Base-by-base conservation (phyloP, 1,140 invertebrate species). In the Papilio glaucus region DNA sequence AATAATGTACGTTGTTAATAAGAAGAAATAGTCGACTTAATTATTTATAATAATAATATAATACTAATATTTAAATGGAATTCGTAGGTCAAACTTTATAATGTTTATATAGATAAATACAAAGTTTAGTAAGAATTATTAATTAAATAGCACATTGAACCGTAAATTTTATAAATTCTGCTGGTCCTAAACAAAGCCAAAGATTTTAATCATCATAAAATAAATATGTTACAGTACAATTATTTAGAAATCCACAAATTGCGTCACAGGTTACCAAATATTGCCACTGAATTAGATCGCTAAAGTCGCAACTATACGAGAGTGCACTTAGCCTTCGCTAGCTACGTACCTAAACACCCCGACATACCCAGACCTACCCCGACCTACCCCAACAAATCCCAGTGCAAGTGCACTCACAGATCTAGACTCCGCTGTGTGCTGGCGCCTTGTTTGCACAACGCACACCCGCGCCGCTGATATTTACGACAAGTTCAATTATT, bases 401-500 rank as follows among this genome's bases (percentile, higher is more conserved):
- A 76, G 77, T 75, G 67, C 76, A 74, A 33, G 49, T 76, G 73
- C 77, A 81, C 79, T 45, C 39, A 60, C 72, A 71, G 67, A 76
- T 62, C 73, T 76, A 75, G 75, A 72, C 49, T 73, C 18, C 69
- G 72, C 71, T 79, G 73, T 74, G 81, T 81, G 76, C 78, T 80
- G 79, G 78, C 75, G 76, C 79, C 74, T 68, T 77, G 73, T 77
- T 73, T 78, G 77, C 77, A 81, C 77, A 76, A 76, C 77, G 73
- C 86, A 84, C 83, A 85, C 80, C 78, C 69, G 24, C 62, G 53
- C 62, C 26, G 53, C 62, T 13, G 13, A 74, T 81, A 77, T 79
- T 79, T 82, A 86, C 81, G 78, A 77, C 74, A 80, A 83, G 77
- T 82, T 83, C 85, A 85, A 85, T 87, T 86, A 85, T 87, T 86